A percentile compares a stretch with the other conserved stretches of the same genome.
Evolutionary conservation across 1,140 invertebrate genomes (phyloP).

Genomic region (Parapsyche elsis): DNA sequence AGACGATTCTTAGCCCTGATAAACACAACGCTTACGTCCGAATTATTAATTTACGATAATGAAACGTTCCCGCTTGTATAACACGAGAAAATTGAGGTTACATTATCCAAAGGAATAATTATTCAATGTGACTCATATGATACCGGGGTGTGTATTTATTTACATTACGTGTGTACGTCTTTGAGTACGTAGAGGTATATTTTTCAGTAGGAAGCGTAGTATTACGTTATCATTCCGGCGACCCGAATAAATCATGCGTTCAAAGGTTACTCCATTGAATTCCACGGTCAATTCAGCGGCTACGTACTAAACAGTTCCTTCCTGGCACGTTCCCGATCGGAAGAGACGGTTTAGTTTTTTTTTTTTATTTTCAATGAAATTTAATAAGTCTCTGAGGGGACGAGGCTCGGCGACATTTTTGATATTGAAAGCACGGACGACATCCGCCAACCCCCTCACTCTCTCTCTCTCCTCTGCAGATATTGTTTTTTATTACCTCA

Average conservation of each 20-base stretch:
- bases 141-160: too few relatives aligned
- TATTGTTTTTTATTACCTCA: conserved; percentile 57
- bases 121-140: too few relatives aligned
- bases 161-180: too few relatives aligned
- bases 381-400: conserved; percentile 31
- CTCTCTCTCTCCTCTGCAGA: conserved; percentile 27
- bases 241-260: conserved; percentile 36
- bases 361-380: conserved; percentile 13
- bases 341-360: conserved; percentile 12
- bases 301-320: conserved; percentile 20
- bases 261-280: conserved; percentile 29
- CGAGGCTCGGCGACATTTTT: conserved; percentile 38
- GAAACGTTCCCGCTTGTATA: not conserved
- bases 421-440: conserved; percentile 54
- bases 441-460: conserved; percentile 33
- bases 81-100: too few relatives aligned
- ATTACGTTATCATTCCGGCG: conserved; percentile 28
- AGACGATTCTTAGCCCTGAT: conserved; percentile 40
- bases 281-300: conserved; percentile 5
- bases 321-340: not conserved
- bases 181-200: too few relatives aligned
- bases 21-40: conserved; percentile 36
- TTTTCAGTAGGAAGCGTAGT: conserved; percentile 1
- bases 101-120: not conserved
- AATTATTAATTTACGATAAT: conserved; percentile 39